These are phyloP conservation scores for Dermochelys coriacea DNA, from an alignment of 2,797 vertebrate genomes.

Conservation along the genomic window DNA sequence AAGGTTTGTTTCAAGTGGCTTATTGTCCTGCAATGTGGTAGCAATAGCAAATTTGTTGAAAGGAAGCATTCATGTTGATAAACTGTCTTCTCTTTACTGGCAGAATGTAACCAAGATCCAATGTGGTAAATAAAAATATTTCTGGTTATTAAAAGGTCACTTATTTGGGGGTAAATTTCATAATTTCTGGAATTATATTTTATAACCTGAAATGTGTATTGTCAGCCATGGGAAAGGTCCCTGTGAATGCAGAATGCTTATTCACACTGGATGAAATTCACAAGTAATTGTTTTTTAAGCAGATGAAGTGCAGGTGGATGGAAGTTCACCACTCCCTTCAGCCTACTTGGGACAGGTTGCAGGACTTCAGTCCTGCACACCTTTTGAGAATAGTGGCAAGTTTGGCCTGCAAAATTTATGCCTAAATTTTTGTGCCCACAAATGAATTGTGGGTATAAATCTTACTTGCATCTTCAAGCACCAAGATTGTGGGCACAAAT, in stretches of 20 bases:
- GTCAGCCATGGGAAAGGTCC: background rate
- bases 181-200: background rate
- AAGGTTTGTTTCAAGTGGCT: background rate
- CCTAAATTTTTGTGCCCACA: background rate
- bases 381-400: background rate
- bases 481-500: fast-evolving
- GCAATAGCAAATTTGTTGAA: constrained; percentile 70
- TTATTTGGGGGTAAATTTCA: constrained; percentile 54
- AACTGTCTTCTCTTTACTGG: constrained; percentile 72
- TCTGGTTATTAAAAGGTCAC: constrained; percentile 68
- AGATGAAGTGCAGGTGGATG: background rate
- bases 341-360: fast-evolving
- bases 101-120: constrained; percentile 75
- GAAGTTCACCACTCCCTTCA: background rate
- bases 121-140: constrained; percentile 72
- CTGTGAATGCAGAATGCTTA: background rate
- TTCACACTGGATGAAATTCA: constrained; percentile 45
- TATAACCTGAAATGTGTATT: background rate
- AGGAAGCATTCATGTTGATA: constrained; percentile 75
- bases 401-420: fast-evolving
- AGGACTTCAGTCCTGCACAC: fast-evolving
- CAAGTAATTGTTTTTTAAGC: constrained; percentile 44
- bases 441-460: background rate
- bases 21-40: constrained; percentile 61
- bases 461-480: fast-evolving